Evolutionary conservation across 2,888 invertebrate species (phyloP), one percentile per base, ranked within the genome.

Genomic region (Danaus chrysippus): DNA sequence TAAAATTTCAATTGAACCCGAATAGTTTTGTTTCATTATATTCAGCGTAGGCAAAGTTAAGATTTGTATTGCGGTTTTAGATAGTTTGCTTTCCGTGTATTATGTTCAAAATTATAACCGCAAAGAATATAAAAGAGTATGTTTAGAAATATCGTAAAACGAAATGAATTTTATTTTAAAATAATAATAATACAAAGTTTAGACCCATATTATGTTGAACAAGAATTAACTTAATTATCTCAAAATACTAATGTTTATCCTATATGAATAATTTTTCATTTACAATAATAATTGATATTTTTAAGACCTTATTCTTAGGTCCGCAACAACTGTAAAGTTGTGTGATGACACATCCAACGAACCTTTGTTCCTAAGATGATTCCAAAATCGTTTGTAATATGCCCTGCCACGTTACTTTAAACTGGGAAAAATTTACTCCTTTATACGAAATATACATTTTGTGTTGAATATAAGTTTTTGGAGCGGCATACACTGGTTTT

Each of bases 371-470:
- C 49, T 3, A 10, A 17, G 11, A 49, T 17, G 15, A 49, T 17
- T 10, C 10, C 49, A 10, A 17, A 49, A 23, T 42, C 58, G 54
- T 15, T n/a, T 15, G 10, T 42, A 60, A 17, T 42, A 46, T 52
- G 42, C 42, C 42, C 62, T 11, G 58, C 46, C 43, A 44, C 75
- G 77, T 78, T 81, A 76, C 76, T 79, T 72, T 68, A 76, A 82
- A 84, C 79, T 83, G 77, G 81, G 81, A 77, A 81, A 76, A 84
- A 81, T 77, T 84, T 80, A 71, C 73, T 74, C 71, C 73, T 73
- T 74, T 76, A 79, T 78, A 81, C 77, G 80, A 82, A 85, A 86
- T 83, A 79, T 82, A 83, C 81, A 81, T 84, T 82, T 84, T 81
- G 78, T 74, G 77, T 78, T 76, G 76, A 77, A 78, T 75, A 76